Percentiles rank a stretch among this genome's conserved stretches.
phyloP scores from a whole-genome alignment of 2,797 vertebrate genomes.

The Macropus fuliginosus region DNA sequence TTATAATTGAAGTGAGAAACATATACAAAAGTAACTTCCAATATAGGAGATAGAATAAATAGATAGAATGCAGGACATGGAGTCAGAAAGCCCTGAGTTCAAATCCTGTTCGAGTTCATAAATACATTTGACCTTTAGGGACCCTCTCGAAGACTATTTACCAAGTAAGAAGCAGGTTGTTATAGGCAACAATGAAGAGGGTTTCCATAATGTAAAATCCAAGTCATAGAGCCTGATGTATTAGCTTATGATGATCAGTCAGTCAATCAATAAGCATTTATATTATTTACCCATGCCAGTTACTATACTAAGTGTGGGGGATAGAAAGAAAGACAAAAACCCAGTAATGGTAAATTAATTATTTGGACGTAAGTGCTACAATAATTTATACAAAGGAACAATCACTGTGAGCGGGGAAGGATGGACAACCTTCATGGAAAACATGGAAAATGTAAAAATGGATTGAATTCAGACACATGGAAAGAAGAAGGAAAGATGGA shows the following conservation, averaged over 20 bases:
- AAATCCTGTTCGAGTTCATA: too few species aligned
- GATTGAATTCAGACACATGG: background rate
- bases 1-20: too few species aligned
- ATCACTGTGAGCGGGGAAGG: background rate
- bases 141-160: too few species aligned
- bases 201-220: background rate
- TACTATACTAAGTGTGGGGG: background rate
- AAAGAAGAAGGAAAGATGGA: background rate
- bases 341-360: background rate
- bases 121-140: too few species aligned
- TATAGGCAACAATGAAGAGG: background rate
- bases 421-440: background rate
- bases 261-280: background rate
- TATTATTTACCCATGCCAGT: background rate
- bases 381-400: background rate
- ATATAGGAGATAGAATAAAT: too few species aligned
- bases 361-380: background rate
- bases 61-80: too few species aligned
- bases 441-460: background rate
- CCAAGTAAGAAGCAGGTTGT: background rate
- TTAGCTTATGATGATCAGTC: background rate
- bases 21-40: too few species aligned
- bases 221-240: background rate
- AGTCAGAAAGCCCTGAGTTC: too few species aligned
- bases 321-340: background rate